Conservation (phyloP, 2,888 invertebrate species). For the Nysson spinosus region DNA sequence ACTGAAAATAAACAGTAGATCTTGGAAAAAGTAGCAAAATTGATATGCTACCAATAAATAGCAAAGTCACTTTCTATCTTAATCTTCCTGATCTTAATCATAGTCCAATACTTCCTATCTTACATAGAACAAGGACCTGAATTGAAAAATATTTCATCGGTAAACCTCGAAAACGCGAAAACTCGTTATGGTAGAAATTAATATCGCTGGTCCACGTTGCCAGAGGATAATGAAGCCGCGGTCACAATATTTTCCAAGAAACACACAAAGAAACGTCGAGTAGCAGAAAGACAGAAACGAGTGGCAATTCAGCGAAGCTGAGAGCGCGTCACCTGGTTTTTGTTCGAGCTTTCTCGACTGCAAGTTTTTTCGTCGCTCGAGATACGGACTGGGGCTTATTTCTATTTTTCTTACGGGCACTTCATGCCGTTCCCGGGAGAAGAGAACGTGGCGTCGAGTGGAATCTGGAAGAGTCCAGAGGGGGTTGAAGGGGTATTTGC, state of each 20-base stretch:
- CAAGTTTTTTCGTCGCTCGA: slow-evolving; percentile 52
- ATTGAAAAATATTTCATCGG: neutral
- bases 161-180: neutral
- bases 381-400: slow-evolving; percentile 51
- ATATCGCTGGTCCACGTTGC: slow-evolving; percentile 1
- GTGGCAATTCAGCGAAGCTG: slow-evolving; percentile 55
- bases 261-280: slow-evolving; percentile 9
- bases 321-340: slow-evolving; percentile 65
- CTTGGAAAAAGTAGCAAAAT: too few relatives aligned
- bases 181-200: neutral
- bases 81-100: too few relatives aligned
- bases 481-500: slow-evolving; percentile 54
- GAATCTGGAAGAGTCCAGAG: slow-evolving; percentile 60
- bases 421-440: slow-evolving; percentile 51
- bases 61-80: too few relatives aligned
- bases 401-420: slow-evolving; percentile 70
- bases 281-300: slow-evolving; percentile 14
- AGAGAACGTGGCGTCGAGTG: slow-evolving; percentile 53
- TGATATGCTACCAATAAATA: too few relatives aligned
- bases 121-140: too few relatives aligned
- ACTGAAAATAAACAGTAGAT: too few relatives aligned
- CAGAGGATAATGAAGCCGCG: slow-evolving; percentile 4
- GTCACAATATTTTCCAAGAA: slow-evolving; percentile 8
- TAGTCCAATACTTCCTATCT: too few relatives aligned
- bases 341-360: slow-evolving; percentile 39